Base-by-base conservation (phyloP, 2,888 invertebrate species). In the Pharmacophagus antenor region DNA sequence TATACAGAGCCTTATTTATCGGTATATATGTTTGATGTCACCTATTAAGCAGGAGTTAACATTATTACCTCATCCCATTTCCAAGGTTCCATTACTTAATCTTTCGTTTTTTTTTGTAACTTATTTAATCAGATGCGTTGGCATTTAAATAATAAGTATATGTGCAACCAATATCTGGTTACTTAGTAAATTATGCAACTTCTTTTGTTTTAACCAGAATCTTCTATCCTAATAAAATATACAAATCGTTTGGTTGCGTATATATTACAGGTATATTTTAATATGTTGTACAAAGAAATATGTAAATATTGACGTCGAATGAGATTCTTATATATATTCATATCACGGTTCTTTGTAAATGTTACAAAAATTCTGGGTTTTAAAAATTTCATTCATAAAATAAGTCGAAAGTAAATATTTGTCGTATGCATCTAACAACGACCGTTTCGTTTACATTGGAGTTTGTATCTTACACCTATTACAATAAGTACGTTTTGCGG, bases 311-410 rank as follows among this genome's bases (percentile, higher is more conserved):
- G n/a, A 3, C 4, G n/a, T n/a, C 15, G 2, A n/a, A n/a, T 37
- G 6, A 37, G 15, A 37, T 37, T 37, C 4, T 37, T 37, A 37
- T 37, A n/a, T 37, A 27, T 25, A 58, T 12, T 37, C 12, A 20
- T 58, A 48, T 20, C 21, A 51, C 18, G 31, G 42, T 20, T n/a
- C 18, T 41, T 49, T 2, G 42, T 53, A 61, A 56, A 49, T 37
- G 52, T 41, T 18, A 46, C 57, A 64, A 70, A 75, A 67, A 76
- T 77, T 80, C 77, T 70, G 73, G 71, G 70, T 73, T 78, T 84
- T 78, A 74, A 69, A 77, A 80, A 78, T 80, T 87, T 88, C 88
- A 88, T 89, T 89, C 89, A 89, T 88, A 85, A 86, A 82, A 78
- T 79, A 78, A 80, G 78, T 71, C 76, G 53, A 70, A 75, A 77